Evolutionary conservation across 2,797 vertebrate species (phyloP).

Genomic region (Anguilla megastoma): DNA sequence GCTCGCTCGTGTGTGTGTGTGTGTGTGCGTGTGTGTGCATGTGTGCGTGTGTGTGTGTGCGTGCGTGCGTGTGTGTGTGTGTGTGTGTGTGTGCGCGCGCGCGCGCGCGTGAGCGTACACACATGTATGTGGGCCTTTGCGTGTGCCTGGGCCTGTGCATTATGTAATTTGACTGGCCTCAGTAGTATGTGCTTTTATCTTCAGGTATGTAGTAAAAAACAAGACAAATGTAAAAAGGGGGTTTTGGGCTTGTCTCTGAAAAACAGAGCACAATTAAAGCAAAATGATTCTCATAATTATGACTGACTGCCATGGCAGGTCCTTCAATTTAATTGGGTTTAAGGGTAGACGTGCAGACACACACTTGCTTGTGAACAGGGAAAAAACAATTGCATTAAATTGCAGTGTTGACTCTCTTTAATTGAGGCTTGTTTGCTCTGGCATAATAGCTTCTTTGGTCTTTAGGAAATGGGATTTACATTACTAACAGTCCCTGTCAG

Average conservation of each 20-base stretch:
- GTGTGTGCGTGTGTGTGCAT: background rate
- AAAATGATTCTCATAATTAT: constrained; percentile 30
- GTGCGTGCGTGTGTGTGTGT: background rate
- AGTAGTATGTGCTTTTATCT: background rate
- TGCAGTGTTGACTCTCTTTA: constrained; percentile 27
- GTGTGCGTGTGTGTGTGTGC: no score
- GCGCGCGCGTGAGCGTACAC: background rate
- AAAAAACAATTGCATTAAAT: constrained; percentile 31
- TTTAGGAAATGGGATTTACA: constrained; percentile 33
- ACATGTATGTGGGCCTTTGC: constrained; percentile 21
- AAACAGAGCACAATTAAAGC: background rate
- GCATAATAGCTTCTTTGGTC: constrained; percentile 25
- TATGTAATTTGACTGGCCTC: background rate
- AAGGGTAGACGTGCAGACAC: constrained; percentile 19
- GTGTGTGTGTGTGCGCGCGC: background rate
- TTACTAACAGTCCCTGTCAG: constrained; percentile 25
- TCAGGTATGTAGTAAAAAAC: background rate
- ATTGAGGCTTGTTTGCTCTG: constrained; percentile 31
- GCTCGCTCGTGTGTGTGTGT: background rate
- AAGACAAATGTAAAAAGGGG: background rate
- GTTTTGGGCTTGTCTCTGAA: background rate
- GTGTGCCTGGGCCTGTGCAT: constrained; percentile 7
- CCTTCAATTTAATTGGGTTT: constrained; percentile 36
- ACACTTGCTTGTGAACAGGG: background rate
- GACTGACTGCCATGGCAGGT: constrained; percentile 12